Evolutionary conservation across 1,140 invertebrate species (phyloP), one percentile per base, ranked within the genome.

Genomic region (Drosophila willistoni): DNA sequence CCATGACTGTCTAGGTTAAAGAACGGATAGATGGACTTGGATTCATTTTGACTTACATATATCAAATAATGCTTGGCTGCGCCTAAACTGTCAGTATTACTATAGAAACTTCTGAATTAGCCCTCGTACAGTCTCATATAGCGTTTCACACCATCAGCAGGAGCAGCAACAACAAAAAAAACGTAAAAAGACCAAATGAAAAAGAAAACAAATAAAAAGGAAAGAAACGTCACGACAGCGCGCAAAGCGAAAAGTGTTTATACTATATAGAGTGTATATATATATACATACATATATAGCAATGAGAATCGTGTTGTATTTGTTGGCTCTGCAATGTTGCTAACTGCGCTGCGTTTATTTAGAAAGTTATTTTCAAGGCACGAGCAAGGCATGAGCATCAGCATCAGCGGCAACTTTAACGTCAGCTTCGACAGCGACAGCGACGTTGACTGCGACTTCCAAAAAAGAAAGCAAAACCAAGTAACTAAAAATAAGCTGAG

Each of bases 401-500:
- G 34, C 10, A 47, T 74, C 67, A 76, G 68, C 73, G 7, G 17
- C 25, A 47, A 22, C 41, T 51, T 67, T 44, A 76, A 65, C 73
- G 66, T 39, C 57, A 44, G 7, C 14, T 14, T 7, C 14, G 3
- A 1, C 42, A 3, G 5, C 41, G 13, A 3, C 3, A 4, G 17
- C 42, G 10, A 6, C 42, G 13, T 17, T 14, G 13, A 5, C 13
- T 0, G 17, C 42, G 7, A 22, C 39, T n/a, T 13, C 25, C 33
- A 73, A 39, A 17, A 17, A 74, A 36, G 29, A 61, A 62, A 66
- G 41, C 14, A 51, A 78, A 81, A 85, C 33, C 56, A 83, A 87
- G 83, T 87, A 86, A 86, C 82, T 86, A 86, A 86, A 86, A 83
- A 86, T 87, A 87, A 87, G 79, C 83, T 68, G 75, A 73, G 71